Evolutionary conservation across 1,140 invertebrate genomes (phyloP).

Genomic region (Aphidius ervi): DNA sequence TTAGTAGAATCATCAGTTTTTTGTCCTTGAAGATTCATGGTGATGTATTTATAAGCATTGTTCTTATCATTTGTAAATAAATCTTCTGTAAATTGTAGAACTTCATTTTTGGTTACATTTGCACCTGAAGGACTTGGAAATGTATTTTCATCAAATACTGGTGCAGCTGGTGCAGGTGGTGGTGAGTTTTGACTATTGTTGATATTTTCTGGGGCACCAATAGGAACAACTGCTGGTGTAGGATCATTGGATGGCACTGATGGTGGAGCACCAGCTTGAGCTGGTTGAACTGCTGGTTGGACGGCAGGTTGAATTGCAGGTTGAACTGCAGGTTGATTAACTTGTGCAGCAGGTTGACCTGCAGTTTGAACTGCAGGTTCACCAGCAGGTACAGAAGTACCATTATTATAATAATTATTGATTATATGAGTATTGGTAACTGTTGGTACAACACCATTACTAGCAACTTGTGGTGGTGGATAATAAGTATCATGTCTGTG

Average conservation of each 20-base stretch:
- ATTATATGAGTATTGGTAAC: constrained; percentile 43
- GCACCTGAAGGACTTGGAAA: constrained; percentile 37
- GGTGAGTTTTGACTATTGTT: constrained; percentile 24
- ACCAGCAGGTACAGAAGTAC: constrained; percentile 28
- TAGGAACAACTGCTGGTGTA: constrained; percentile 4
- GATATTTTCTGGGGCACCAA: constrained; percentile 6
- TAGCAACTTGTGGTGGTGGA: constrained; percentile 6
- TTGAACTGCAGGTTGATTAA: background rate
- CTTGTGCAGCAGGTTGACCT: background rate
- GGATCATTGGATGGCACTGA: constrained; percentile 17
- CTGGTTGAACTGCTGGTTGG: constrained; percentile 22
- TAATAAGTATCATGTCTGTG: constrained; percentile 2
- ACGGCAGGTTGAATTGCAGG: constrained; percentile 25
- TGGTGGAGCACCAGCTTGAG: constrained; percentile 18
- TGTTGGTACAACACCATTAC: constrained; percentile 29
- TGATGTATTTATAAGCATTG: constrained; percentile 48
- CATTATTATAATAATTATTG: constrained; percentile 50
- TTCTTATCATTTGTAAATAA: constrained; percentile 48
- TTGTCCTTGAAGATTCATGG: constrained; percentile 48
- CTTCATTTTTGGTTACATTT: constrained; percentile 44
- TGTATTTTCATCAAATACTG: constrained; percentile 21
- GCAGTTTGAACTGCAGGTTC: constrained; percentile 18
- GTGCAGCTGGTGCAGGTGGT: constrained; percentile 8
- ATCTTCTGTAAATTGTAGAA: constrained; percentile 46
- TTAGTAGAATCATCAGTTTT: constrained; percentile 45